phyloP scores from a whole-genome alignment of 2,797 vertebrate genomes.

The Epinephelus coioides region DNA sequence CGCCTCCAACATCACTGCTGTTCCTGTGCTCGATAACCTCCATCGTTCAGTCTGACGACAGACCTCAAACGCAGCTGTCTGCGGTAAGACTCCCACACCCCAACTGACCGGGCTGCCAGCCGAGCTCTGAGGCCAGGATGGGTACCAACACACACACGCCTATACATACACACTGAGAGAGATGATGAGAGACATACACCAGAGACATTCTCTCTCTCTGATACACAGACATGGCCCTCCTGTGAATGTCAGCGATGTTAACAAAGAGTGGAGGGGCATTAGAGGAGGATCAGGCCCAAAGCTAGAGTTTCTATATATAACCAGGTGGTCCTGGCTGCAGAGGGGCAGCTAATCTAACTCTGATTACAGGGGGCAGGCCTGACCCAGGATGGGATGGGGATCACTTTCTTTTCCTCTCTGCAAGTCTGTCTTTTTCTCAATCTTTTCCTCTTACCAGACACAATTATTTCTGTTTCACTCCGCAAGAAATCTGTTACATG shows the following conservation, averaged over 20 bases:
- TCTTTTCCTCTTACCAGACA: constrained; percentile 20
- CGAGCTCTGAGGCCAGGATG: constrained; percentile 68
- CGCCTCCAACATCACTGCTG: constrained; percentile 44
- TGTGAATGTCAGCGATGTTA: constrained; percentile 79
- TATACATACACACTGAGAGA: constrained; percentile 43
- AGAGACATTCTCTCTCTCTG: constrained; percentile 64
- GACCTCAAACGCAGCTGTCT: constrained; percentile 49
- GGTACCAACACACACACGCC: constrained; percentile 28
- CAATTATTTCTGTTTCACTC: constrained; percentile 7
- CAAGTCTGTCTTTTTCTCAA: constrained; percentile 31
- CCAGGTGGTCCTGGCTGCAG: constrained; percentile 64
- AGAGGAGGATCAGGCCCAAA: constrained; percentile 80
- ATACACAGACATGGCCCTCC: constrained; percentile 57
- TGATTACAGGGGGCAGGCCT: constrained; percentile 74
- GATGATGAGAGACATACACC: constrained; percentile 57
- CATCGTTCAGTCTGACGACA: constrained; percentile 57
- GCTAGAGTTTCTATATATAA: constrained; percentile 81
- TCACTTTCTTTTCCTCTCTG: constrained; percentile 60
- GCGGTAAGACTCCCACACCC: constrained; percentile 32
- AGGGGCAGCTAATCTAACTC: constrained; percentile 82
- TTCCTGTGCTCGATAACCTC: constrained; percentile 74
- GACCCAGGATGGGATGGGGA: constrained; percentile 57
- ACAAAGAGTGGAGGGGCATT: constrained; percentile 79
- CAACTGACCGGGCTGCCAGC: constrained; percentile 60
- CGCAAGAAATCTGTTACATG: neutral